phyloP scores from a whole-genome alignment of 2,797 vertebrate genomes.

The Hypotaenidia philippensis region DNA sequence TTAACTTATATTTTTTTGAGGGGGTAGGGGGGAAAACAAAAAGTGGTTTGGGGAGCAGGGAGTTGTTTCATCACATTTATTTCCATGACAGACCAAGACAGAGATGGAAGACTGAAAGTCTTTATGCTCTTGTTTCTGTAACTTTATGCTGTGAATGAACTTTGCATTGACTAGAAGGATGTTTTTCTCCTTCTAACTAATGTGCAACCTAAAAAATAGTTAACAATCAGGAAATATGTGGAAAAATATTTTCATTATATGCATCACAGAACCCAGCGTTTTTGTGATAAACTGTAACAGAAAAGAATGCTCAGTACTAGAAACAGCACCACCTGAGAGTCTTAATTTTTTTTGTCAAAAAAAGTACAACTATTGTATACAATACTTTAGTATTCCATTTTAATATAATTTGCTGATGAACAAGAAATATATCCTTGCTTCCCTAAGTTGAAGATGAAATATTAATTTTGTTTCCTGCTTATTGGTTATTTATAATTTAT shows the following conservation, averaged over 20 bases:
- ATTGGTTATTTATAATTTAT: constrained; percentile 58
- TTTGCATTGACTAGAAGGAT: not conserved
- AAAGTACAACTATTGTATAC: not conserved
- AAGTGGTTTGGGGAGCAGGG: not conserved
- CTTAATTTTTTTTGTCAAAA: not conserved
- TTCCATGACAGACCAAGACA: not conserved
- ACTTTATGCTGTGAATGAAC: not conserved
- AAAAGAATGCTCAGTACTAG: not conserved
- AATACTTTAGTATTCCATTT: not conserved
- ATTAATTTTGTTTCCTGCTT: constrained; percentile 28
- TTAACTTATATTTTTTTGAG: not conserved
- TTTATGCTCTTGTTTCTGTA: not conserved
- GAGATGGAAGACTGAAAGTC: not conserved
- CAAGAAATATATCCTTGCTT: not conserved
- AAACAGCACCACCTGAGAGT: not conserved
- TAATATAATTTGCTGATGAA: constrained; percentile 2
- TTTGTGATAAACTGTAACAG: not conserved
- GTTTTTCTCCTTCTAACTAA: not conserved
- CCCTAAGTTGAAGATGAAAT: constrained; percentile 26
- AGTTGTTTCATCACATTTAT: not conserved
- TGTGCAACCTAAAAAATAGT: not conserved
- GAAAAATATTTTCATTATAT: not conserved
- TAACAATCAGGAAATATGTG: not conserved
- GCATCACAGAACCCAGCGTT: no score
- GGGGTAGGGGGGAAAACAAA: not conserved